Base-by-base conservation (phyloP, 2,888 invertebrate species). In the Cephalotes varians region DNA sequence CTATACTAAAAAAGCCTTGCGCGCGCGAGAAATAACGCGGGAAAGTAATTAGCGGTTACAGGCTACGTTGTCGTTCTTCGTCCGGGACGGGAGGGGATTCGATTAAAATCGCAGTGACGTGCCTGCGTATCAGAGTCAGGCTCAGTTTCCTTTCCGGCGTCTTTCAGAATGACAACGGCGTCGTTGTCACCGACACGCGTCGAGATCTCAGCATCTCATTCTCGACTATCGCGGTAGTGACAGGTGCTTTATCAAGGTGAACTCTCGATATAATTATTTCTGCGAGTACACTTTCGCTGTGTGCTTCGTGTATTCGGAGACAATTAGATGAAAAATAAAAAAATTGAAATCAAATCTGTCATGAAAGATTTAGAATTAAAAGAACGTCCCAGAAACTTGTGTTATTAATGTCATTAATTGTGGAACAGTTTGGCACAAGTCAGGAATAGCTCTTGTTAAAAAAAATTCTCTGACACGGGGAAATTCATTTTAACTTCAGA, bases 121-220 rank as follows among this genome's bases (percentile, higher is more conserved):
- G 81, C 86, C 83, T 81, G 64, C 80, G 86, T 87, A 84, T 83
- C 88, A 83, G 69, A 77, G 74, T 34, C 72, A 84, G 71, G 87
- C 88, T 90, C 91, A 91, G 91, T 91, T 89, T 90, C 86, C 82
- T 82, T 64, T 82, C 84, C 81, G 81, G 86, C 85, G 87, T 86
- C 86, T 86, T 76, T 80, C 87, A 87, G 87, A 89, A 87, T 89
- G 89, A 86, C 81, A 86, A 82, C 86, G 77, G 44, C 56, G 58
- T 58, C 37, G 71, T 58, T 65, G 49, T 56, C 44, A 73, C 31
- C 69, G 21, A 62, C 44, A 60, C 54, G 81, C 37, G 56, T 62
- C 69, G 71, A 65, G 56, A 73, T 58, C 49, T 34, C 56, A 34
- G 34, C 56, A 34, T 69, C 69, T 56, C 69, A 31, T 37, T 72